Conservation (phyloP, 2,113 vertebrate genomes). For the Lepisosteus osseus region DNA sequence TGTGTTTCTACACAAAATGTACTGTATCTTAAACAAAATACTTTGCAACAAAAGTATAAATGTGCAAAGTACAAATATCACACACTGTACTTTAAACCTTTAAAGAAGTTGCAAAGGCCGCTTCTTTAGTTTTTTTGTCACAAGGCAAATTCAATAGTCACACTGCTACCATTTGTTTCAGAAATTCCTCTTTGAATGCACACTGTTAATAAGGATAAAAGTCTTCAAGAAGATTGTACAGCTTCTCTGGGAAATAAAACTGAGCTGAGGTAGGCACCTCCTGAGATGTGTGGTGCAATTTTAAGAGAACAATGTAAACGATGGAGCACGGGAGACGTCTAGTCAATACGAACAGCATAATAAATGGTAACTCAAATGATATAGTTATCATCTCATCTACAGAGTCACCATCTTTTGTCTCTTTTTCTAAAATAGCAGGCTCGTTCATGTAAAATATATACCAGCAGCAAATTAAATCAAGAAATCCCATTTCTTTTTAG, state of each 20-base stretch:
- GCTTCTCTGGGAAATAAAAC: neutral
- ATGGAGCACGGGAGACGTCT: neutral
- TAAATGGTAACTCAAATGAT: neutral
- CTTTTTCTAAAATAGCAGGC: no score
- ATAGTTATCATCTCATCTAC: neutral
- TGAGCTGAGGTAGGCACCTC: neutral
- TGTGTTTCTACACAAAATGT: neutral
- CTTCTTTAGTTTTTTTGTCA: neutral
- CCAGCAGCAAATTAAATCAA: no score
- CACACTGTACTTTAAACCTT: no score
- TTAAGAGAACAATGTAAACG: neutral
- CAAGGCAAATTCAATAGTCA: neutral
- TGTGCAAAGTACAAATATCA: no score
- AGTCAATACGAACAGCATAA: conserved; percentile 1
- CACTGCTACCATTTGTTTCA: neutral
- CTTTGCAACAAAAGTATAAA: no score
- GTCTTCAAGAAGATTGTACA: neutral
- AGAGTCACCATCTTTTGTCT: no score
- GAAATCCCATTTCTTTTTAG: no score
- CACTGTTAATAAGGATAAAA: no score
- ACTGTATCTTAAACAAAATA: no score
- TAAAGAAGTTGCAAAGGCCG: no score
- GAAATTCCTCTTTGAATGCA: neutral
- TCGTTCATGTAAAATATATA: no score
- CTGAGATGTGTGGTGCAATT: neutral